Evolutionary conservation across 2,113 vertebrate species (phyloP).

Genomic region (Stegastes partitus): DNA sequence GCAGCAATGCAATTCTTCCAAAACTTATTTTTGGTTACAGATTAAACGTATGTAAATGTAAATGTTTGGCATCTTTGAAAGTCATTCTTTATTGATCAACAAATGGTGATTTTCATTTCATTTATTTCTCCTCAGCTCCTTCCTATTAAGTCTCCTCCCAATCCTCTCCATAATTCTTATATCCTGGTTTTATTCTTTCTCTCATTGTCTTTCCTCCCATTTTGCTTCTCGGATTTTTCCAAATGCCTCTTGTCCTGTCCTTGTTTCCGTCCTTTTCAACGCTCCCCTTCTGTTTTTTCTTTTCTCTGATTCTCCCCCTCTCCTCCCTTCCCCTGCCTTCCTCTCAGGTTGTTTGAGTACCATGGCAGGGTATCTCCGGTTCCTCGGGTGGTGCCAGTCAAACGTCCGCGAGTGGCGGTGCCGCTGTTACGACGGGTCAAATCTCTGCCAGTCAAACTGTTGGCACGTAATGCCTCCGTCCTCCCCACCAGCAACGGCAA

Average conservation of each 20-base stretch:
- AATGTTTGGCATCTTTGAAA: too few relatives aligned
- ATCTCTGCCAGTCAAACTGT: constrained; percentile 90
- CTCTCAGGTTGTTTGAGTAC: constrained; percentile 90
- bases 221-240: too few relatives aligned
- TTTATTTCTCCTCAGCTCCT: background rate
- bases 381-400: constrained; percentile 90
- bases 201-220: background rate
- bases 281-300: background rate
- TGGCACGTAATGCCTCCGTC: constrained; percentile 84
- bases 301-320: background rate
- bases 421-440: constrained; percentile 92
- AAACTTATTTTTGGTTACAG: too few relatives aligned
- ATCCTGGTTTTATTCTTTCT: background rate
- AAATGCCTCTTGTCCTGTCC: background rate
- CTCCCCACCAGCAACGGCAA: constrained; percentile 84
- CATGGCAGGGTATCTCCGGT: constrained; percentile 88
- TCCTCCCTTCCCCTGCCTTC: background rate
- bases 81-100: too few relatives aligned
- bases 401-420: constrained; percentile 90
- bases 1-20: too few relatives aligned
- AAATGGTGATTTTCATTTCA: background rate
- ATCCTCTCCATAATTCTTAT: background rate
- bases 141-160: background rate
- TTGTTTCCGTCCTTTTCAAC: background rate
- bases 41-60: too few relatives aligned